Base-by-base conservation (phyloP, 2,888 invertebrate species). In the Autographa pulchrina region DNA sequence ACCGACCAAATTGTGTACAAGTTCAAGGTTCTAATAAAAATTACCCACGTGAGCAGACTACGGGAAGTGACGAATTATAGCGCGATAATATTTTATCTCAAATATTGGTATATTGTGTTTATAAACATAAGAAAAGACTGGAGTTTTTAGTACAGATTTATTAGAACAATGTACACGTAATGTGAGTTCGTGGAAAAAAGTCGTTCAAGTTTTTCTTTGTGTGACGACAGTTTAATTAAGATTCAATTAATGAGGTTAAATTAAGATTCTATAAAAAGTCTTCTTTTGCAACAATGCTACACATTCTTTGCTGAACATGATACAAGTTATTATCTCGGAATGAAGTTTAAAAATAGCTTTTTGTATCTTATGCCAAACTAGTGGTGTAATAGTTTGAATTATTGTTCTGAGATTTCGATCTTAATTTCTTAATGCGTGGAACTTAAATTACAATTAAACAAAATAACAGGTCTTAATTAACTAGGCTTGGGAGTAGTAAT, bases 11-110 rank as follows among this genome's bases (percentile, higher is more conserved):
- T 92, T 91, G 92, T 91, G 86, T 88, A 85, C 92, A 95, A 94
- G 95, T 96, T 95, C 95, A 95, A 95, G 95, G 95, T 88, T 92
- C 91, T 91, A 90, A 94, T 94, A 94, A 94, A 94, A 94, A 91
- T 88, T 90, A 90, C 89, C 91, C 91, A 86, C 92, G 91, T 92
- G 90, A 88, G 85, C 77, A 85, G 85, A 85, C 88, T 85, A 88
- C 88, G 87, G 87, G 89, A 90, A 90, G 88, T 91, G 87, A 89
- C 88, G 88, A 87, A 88, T 88, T 88, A 88, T 74, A 72, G 72
- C 32, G 75, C 84, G 83, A 82, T 85, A 81, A 84, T 83, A 80
- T 82, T 86, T 83, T 86, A 78, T 84, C 80, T 79, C 85, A 73
- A 77, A 75, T 80, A 25, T 56, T 25, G 20, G 11, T 70, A 84